Evolutionary conservation across 2,888 invertebrate genomes (phyloP), one percentile per base, ranked within the genome.

Genomic region (Aporophyla lueneburgensis): DNA sequence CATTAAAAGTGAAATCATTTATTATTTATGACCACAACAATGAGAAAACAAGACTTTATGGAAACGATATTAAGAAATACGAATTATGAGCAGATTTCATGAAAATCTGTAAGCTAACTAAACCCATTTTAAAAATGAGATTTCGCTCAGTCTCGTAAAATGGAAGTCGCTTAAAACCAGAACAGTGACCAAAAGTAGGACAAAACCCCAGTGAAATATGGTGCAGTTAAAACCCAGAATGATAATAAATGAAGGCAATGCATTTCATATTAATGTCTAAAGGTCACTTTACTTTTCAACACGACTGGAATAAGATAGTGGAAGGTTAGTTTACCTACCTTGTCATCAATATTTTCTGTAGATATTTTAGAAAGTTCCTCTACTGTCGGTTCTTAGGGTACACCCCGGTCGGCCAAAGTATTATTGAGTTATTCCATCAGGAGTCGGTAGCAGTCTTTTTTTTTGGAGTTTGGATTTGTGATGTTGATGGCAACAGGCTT

Each of bases 201-300:
- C 71, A 81, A 71, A 76, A 75, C 62, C 62, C 27, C 27, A 61
- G 76, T 85, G 74, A 85, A 87, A 81, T 86, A 87, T 87, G 85
- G 78, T 73, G 63, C 76, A 76, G 74, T 77, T 79, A 76, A 74
- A 79, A 72, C 70, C 79, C 33, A 82, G 74, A 63, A 74, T 69
- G 71, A 70, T 74, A 77, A 87, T 86, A 86, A 87, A 87, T 87
- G 76, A 77, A 74, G 69, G 70, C 58, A 77, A 79, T 77, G 87
- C 79, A 66, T 76, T 86, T 87, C 53, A 77, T 76, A 74, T 70
- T 87, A 86, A 85, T 85, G 70, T 67, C 71, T 54, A 79, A 80
- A 83, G 75, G 83, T 80, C 74, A 78, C 59, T 76, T 80, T 74
- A 78, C 65, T 86, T 87, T 84, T 76, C 71, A 71, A 71, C 78